phyloP scores from a whole-genome alignment of 2,113 vertebrate genomes.

The Callithrix jacchus region DNA sequence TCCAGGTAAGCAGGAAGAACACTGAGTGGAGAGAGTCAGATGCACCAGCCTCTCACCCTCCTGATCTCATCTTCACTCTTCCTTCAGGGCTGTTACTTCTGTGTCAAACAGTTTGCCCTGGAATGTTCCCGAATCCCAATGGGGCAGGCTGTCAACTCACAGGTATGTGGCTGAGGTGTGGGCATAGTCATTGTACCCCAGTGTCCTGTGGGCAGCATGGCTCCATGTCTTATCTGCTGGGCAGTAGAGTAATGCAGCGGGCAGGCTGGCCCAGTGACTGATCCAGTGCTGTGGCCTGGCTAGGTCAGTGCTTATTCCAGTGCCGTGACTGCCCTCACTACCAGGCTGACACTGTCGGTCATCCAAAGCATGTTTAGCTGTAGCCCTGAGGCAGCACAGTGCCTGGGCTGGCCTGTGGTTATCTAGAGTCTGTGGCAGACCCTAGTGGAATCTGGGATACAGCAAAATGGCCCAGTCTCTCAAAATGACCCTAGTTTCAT shows the following conservation, averaged over 20 bases:
- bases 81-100: slow-evolving; percentile 96
- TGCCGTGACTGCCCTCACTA: neutral
- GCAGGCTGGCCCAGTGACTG: neutral
- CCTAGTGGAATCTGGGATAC: neutral
- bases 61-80: slow-evolving; percentile 50
- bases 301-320: neutral
- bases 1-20: slow-evolving; percentile 88
- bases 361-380: neutral
- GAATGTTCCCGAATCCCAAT: slow-evolving; percentile 98
- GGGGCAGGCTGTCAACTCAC: slow-evolving; percentile 98
- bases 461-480: neutral
- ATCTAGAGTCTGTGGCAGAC: neutral
- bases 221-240: neutral
- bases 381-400: neutral
- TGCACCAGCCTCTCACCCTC: neutral
- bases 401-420: neutral
- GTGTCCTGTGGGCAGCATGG: neutral
- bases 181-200: slow-evolving; percentile 70
- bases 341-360: neutral
- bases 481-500: neutral
- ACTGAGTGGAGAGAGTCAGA: neutral
- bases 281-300: neutral
- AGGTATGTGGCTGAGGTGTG: slow-evolving; percentile 87
- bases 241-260: neutral
- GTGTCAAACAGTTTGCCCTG: slow-evolving; percentile 97